A percentile compares a stretch with the other conserved stretches of the same genome.
Evolutionary conservation across 1,140 invertebrate species (phyloP).

Genomic region (Lerema accius): DNA sequence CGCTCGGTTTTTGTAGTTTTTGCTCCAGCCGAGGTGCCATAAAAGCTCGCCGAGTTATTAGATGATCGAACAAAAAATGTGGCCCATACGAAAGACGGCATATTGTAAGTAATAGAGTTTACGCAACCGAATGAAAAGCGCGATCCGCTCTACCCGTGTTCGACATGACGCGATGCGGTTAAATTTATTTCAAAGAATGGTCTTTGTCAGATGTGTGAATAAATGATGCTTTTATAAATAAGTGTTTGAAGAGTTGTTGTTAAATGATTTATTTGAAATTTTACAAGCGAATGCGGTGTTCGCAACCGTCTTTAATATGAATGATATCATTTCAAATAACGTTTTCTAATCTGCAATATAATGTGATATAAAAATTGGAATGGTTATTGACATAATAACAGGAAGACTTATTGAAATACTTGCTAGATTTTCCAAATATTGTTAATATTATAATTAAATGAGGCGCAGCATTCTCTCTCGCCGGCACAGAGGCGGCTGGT

Average conservation of each 20-base stretch:
- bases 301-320: background rate
- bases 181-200: conserved; percentile 65
- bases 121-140: conserved; percentile 65
- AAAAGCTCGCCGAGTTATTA: conserved; percentile 79
- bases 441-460: conserved; percentile 40
- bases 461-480: conserved; percentile 48
- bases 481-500: conserved; percentile 53
- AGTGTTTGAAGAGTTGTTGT: conserved; percentile 25
- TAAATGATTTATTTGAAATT: conserved; percentile 6
- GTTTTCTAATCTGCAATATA: too few species aligned
- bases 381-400: too few species aligned
- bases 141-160: conserved; percentile 53
- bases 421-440: background rate
- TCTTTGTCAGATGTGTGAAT: conserved; percentile 75
- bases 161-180: conserved; percentile 68
- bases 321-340: background rate
- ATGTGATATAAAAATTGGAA: too few species aligned
- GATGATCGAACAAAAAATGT: conserved; percentile 68
- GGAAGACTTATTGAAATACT: too few species aligned
- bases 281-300: conserved; percentile 3
- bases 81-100: conserved; percentile 62
- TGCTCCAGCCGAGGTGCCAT: conserved; percentile 76
- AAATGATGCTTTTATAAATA: conserved; percentile 49
- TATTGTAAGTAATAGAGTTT: conserved; percentile 65
- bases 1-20: conserved; percentile 74